A percentile compares a stretch with the other conserved stretches of the same genome.
Evolutionary conservation across 2,113 vertebrate genomes (phyloP).

Genomic region (Siniperca chuatsi): DNA sequence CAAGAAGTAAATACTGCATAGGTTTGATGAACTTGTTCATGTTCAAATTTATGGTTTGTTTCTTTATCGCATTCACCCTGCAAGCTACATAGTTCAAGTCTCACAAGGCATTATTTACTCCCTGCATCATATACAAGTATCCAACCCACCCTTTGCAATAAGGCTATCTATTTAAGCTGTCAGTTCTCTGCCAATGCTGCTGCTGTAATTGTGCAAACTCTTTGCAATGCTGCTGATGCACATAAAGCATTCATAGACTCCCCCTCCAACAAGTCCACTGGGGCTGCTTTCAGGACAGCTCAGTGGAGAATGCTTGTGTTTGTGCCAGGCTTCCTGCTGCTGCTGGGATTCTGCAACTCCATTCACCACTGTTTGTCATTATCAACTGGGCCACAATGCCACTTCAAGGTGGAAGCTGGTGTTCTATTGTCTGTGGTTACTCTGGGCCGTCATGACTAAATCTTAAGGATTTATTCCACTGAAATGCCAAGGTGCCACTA

Average conservation of each 20-base stretch:
- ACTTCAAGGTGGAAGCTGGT: neutral
- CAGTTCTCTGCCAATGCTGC: neutral
- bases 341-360: neutral
- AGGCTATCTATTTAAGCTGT: neutral
- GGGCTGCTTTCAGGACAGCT: neutral
- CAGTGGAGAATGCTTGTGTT: neutral
- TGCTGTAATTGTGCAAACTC: neutral
- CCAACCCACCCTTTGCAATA: neutral
- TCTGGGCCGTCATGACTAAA: neutral
- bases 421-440: constrained; percentile 3
- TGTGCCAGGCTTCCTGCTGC: neutral
- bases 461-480: neutral
- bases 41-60: constrained; percentile 1
- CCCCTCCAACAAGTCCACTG: neutral
- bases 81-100: neutral
- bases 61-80: neutral
- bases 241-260: neutral
- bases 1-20: neutral
- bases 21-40: neutral
- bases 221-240: neutral
- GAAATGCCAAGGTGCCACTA: neutral
- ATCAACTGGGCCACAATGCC: neutral
- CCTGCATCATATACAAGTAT: constrained; percentile 4
- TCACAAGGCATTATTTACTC: neutral
- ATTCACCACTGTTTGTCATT: neutral